Conservation (phyloP, 92 coral and sea anemone species). For the Porites lobata region DNA sequence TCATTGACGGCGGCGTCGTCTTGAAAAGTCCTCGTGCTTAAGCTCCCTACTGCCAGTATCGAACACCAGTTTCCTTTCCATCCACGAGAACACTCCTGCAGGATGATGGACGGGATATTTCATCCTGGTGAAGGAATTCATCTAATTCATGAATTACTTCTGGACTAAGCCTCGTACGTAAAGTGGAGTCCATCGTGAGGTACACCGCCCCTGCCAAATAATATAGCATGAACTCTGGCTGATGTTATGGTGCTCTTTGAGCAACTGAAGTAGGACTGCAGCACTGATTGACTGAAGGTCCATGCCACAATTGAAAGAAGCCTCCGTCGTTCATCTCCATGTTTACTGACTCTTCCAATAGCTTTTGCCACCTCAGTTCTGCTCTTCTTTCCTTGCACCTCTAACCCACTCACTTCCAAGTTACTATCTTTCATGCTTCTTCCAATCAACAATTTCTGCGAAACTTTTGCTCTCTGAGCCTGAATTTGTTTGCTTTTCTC, state of each 20-base stretch:
- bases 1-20: conserved; percentile 41
- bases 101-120: too few relatives aligned
- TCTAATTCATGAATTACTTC: too few relatives aligned
- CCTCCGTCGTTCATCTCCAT: conserved; percentile 55
- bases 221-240: conserved; percentile 54
- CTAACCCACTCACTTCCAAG: conserved; percentile 19
- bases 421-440: conserved; percentile 22
- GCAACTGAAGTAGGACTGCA: conserved; percentile 46
- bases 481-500: conserved; percentile 15
- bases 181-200: neutral
- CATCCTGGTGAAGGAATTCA: too few relatives aligned
- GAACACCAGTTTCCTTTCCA: too few relatives aligned
- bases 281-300: conserved; percentile 26
- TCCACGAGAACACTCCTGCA: too few relatives aligned
- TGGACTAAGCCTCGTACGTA: too few relatives aligned
- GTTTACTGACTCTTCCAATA: conserved; percentile 4
- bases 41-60: neutral
- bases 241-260: conserved; percentile 51
- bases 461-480: conserved; percentile 8
- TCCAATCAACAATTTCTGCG: conserved; percentile 45
- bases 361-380: conserved; percentile 46
- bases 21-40: conserved; percentile 37
- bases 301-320: conserved; percentile 60
- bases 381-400: conserved; percentile 19
- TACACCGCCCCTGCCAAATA: conserved; percentile 55